Conservation (phyloP, 2,888 invertebrate genomes). For the Nomada ruficornis region DNA sequence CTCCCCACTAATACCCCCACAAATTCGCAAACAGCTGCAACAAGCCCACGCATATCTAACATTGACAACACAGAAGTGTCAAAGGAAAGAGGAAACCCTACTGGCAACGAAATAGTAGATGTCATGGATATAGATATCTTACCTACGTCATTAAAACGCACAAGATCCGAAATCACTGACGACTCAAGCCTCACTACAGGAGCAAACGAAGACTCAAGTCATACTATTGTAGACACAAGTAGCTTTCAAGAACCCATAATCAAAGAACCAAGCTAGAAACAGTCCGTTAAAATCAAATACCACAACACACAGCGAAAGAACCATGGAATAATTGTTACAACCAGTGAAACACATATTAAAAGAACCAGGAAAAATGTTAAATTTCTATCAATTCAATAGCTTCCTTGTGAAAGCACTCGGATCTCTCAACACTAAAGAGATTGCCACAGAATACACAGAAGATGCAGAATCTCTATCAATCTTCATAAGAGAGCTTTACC, state of each 20-base stretch:
- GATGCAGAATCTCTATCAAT: background rate
- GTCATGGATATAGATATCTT: no score
- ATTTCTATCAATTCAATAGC: background rate
- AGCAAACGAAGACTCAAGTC: background rate
- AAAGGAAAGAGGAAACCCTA: no score
- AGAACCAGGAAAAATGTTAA: background rate
- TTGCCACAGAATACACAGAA: conserved; percentile 1
- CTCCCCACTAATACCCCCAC: no score
- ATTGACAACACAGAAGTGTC: no score
- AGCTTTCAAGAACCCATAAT: no score
- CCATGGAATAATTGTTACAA: background rate
- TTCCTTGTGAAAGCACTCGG: conserved; percentile 1
- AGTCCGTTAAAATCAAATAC: background rate
- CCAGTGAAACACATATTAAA: background rate
- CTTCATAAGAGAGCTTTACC: background rate
- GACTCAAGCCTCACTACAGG: background rate
- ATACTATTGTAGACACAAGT: background rate
- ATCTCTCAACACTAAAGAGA: background rate
- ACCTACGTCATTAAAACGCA: background rate
- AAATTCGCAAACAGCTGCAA: no score
- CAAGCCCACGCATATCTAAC: no score
- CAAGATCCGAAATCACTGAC: background rate
- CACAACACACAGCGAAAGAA: background rate
- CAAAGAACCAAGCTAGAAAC: no score
- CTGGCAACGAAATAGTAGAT: no score